Percentiles rank a stretch among this genome's conserved stretches.
Evolutionary conservation across 2,113 vertebrate species (phyloP).

Genomic region (Gnathonemus echidnorhynchus): DNA sequence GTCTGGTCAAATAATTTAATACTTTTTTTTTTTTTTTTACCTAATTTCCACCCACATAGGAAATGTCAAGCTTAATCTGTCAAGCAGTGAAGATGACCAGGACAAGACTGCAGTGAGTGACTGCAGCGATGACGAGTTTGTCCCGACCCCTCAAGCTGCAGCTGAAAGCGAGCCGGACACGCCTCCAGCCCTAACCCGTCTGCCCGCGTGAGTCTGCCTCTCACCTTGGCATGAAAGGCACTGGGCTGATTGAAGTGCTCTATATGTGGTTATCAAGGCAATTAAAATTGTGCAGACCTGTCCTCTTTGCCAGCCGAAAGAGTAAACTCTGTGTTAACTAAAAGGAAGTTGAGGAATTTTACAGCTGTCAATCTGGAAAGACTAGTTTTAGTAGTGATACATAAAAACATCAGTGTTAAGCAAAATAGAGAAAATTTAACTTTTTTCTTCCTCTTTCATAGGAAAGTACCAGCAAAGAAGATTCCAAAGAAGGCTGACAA

Average conservation of each 20-base stretch:
- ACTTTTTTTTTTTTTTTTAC: not conserved
- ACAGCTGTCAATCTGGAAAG: not conserved
- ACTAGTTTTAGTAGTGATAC: not conserved
- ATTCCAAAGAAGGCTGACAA: slow-evolving; percentile 26
- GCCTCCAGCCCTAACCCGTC: slow-evolving; percentile 35
- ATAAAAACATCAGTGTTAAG: not conserved
- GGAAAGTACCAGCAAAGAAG: slow-evolving; percentile 44
- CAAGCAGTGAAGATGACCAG: slow-evolving; percentile 54
- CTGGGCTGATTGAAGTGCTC: not conserved
- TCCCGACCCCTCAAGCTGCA: not conserved
- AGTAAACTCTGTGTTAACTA: not conserved
- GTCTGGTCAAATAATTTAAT: not conserved
- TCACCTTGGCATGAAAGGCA: not conserved
- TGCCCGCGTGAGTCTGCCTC: slow-evolving; percentile 42
- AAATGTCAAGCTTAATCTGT: slow-evolving; percentile 47
- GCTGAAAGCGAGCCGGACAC: slow-evolving; percentile 41
- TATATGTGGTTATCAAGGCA: not conserved
- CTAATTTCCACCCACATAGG: slow-evolving; percentile 25
- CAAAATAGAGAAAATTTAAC: not conserved
- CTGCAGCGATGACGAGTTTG: slow-evolving; percentile 36
- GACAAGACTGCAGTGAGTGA: slow-evolving; percentile 29
- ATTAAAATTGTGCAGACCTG: not conserved
- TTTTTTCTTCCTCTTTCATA: slow-evolving; percentile 21
- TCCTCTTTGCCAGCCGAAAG: not conserved
- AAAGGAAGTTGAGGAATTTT: not conserved